Evolutionary conservation across 2,888 invertebrate species (phyloP), one percentile per base, ranked within the genome.

Genomic region (Hydriomena furcata): DNA sequence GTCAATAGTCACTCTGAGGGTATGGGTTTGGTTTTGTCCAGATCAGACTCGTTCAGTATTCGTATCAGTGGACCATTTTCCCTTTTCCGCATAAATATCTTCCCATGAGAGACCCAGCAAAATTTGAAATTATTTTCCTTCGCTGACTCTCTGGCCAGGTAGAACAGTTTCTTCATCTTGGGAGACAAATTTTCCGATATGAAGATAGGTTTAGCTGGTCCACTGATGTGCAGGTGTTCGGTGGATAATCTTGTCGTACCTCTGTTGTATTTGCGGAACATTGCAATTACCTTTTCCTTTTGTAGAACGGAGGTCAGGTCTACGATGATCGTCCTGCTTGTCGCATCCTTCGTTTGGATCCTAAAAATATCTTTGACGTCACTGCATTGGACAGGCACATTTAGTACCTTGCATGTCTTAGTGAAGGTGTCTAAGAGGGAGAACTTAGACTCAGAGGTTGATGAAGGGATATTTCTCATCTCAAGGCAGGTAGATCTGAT

Each of bases 21-120:
- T 17, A 3, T 4, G 4, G 2, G 4, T 17, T 17, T 2, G 4
- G 17, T 17, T 4, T 37, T 28, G 1, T 17, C 21, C 1, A 28
- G n/a, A 27, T 37, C 27, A 0, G 24, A 7, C 10, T 36, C 36
- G 10, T n/a, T 24, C 1, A 1, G 6, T 5, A 36, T 7, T 1
- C 20, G 13, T 1, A 23, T 7, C 1, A 24, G 8, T 0, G 25
- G 17, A 0, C 27, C 37, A 5, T 17, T 17, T 10, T 38, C 37
- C 7, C 27, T 27, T 1, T 6, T 2, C 1, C 37, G 37, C 2
- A 11, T 6, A 7, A 30, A 40, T 3, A 40, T n/a, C 6, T 40
- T 40, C 0, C 40, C 40, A 6, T 40, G 20, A 1, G 40, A 40
- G 5, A 30, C 30, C 40, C 40, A 40, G 7, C 40, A 40, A 17